phyloP scores from a whole-genome alignment of 2,113 vertebrate species.

The Labeo catla region DNA sequence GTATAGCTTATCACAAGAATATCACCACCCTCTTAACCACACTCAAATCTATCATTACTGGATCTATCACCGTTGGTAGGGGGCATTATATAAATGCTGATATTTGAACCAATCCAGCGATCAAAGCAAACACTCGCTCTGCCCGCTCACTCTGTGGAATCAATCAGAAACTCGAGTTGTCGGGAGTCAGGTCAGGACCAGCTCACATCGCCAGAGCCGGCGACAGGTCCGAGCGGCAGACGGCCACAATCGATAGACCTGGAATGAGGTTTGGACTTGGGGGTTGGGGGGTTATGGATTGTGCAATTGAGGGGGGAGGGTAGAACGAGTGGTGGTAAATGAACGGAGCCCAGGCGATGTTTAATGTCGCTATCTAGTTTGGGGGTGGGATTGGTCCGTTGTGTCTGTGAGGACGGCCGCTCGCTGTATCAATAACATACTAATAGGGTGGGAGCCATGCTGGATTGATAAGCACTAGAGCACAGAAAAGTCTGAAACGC shows the following conservation, averaged over 20 bases:
- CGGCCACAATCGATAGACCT: constrained; percentile 54
- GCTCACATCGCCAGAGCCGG: constrained; percentile 42
- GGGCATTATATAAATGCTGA: constrained; percentile 42
- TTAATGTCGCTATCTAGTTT: constrained; percentile 55
- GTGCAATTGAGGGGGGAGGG: constrained; percentile 11
- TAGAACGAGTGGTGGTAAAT: neutral
- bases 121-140: constrained; percentile 35
- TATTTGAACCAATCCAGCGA: constrained; percentile 51
- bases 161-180: constrained; percentile 53
- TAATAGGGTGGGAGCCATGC: constrained; percentile 5
- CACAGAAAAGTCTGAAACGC: constrained; percentile 32
- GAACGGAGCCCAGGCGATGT: constrained; percentile 19
- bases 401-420: constrained; percentile 18
- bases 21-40: constrained; percentile 32
- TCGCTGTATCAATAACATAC: constrained; percentile 49
- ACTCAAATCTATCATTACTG: constrained; percentile 33
- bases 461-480: constrained; percentile 16
- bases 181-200: constrained; percentile 29
- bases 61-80: constrained; percentile 24
- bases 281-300: constrained; percentile 22
- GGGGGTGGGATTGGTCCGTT: constrained; percentile 56
- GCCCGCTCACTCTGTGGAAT: constrained; percentile 36
- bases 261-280: constrained; percentile 47
- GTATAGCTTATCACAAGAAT: constrained; percentile 2
- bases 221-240: constrained; percentile 49